These are phyloP conservation scores for Acleris holmiana DNA, from an alignment of 2,888 invertebrate genomes.

Conservation along the genomic window DNA sequence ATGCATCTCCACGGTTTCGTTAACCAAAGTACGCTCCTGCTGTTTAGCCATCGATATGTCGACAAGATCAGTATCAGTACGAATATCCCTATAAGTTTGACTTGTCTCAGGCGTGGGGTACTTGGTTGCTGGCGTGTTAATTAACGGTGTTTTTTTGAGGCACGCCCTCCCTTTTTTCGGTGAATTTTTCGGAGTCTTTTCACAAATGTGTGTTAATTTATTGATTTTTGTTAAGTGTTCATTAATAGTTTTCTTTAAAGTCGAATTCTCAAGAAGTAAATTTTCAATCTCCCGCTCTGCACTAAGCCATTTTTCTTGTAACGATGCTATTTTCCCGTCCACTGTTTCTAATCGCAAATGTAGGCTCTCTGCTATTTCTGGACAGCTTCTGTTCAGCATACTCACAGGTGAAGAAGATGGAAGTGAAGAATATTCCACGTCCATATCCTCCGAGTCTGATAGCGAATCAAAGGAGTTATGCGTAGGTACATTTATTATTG, in stretches of 20 bases:
- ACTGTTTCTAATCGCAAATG: slow-evolving; percentile 5
- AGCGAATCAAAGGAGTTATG: slow-evolving; percentile 12
- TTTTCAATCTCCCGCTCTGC: slow-evolving; percentile 14
- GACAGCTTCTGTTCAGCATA: slow-evolving; percentile 13
- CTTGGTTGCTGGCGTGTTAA: neutral
- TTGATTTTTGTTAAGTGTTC: slow-evolving; percentile 11
- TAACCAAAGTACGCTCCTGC: neutral
- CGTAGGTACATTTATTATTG: slow-evolving; percentile 2
- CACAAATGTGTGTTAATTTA: slow-evolving; percentile 13
- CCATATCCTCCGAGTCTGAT: slow-evolving; percentile 12
- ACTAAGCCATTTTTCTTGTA: slow-evolving; percentile 7
- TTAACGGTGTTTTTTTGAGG: neutral
- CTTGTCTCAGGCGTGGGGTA: neutral
- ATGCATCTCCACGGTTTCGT: neutral
- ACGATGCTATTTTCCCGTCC: neutral
- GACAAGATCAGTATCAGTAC: neutral
- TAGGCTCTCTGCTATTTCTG: slow-evolving; percentile 12
- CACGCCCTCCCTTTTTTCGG: neutral
- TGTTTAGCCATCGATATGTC: neutral
- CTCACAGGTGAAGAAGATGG: slow-evolving; percentile 7
- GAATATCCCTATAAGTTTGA: neutral
- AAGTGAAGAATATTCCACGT: neutral
- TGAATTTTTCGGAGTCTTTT: neutral
- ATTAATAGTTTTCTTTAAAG: slow-evolving; percentile 6
- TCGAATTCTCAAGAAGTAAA: neutral